Conservation (phyloP, 2,888 invertebrate genomes). For the Netelia melanura region DNA sequence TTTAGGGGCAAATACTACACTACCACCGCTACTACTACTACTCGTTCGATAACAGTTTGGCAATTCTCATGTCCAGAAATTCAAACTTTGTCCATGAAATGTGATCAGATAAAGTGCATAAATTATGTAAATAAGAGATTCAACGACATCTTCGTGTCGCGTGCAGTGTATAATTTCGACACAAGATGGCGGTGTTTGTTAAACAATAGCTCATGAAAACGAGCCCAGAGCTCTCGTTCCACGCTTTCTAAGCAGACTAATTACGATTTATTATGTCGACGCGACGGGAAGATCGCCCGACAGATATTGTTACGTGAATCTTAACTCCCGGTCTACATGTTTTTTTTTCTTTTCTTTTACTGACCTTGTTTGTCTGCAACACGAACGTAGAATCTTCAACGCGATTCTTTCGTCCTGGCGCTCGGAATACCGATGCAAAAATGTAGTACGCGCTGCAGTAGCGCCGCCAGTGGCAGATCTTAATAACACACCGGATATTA, state of each 20-base stretch:
- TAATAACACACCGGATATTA: slow-evolving; percentile 29
- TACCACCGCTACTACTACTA: background rate
- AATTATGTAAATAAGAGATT: background rate
- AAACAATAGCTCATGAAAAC: slow-evolving; percentile 70
- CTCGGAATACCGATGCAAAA: background rate
- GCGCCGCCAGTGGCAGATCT: slow-evolving; percentile 45
- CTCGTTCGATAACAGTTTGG: no score
- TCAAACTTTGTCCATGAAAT: background rate
- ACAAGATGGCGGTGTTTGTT: slow-evolving; percentile 42
- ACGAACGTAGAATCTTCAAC: slow-evolving; percentile 22
- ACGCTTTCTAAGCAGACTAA: slow-evolving; percentile 74
- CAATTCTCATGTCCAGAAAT: no score
- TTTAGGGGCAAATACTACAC: background rate
- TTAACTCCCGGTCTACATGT: slow-evolving; percentile 34
- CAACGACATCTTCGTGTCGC: background rate
- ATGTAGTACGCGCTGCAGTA: background rate
- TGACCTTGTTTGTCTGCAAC: slow-evolving; percentile 60
- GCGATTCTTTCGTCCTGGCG: background rate
- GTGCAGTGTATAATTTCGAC: slow-evolving; percentile 17
- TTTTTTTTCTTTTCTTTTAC: slow-evolving; percentile 27
- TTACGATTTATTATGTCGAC: slow-evolving; percentile 71
- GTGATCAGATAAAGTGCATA: background rate
- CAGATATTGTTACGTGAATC: slow-evolving; percentile 63
- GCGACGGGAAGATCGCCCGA: slow-evolving; percentile 57
- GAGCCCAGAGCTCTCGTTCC: slow-evolving; percentile 47